Evolutionary conservation across 2,113 vertebrate genomes (phyloP), one percentile per base, ranked within the genome.

Genomic region (Psophia crepitans): DNA sequence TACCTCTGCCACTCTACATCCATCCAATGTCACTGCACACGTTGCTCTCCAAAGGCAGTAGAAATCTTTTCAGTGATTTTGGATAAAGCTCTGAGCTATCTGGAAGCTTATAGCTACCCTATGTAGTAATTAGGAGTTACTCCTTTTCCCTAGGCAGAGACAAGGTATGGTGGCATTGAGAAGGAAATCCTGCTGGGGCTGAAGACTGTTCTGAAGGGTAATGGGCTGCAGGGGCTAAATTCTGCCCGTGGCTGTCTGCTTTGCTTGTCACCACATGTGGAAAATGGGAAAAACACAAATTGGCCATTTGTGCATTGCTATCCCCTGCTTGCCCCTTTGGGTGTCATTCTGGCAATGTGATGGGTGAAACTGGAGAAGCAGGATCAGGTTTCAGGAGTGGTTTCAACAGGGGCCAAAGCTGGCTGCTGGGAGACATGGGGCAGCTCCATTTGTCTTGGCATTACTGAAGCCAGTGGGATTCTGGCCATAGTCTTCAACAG

Each of bases 391-490:
- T 71, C 88, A 35, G 54, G 30, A 90, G 48, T 5, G 39, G 77
- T 87, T 89, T 61, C 85, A 61, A 49, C 53, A 63, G 44, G 35
- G 26, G 60, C 64, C 60, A 61, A 60, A 84, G 26, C 11, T 92
- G 69, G 24, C 49, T 90, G 41, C 68, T 92, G 60, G 35, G 46
- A 94, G 58, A 64, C 5, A 6, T 0, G 3, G 37, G 79, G 39
- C 79, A 95, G 46, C 35, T 87, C 65, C 70, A 79, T 87, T 87
- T 91, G 58, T 83, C 87, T 77, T 83, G 77, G 48, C 65, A 22
- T 87, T 91, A 68, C 84, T 94, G 65, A 95, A 95, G 48, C 90
- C 95, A 95, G 87, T 87, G 69, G 76, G 94, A 90, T 90, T 96
- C 95, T 94, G 94, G 83, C 73, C 60, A 94, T 82, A 89, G 86